Evolutionary conservation across 2,113 vertebrate species (phyloP).

Genomic region (Barbus barbus): DNA sequence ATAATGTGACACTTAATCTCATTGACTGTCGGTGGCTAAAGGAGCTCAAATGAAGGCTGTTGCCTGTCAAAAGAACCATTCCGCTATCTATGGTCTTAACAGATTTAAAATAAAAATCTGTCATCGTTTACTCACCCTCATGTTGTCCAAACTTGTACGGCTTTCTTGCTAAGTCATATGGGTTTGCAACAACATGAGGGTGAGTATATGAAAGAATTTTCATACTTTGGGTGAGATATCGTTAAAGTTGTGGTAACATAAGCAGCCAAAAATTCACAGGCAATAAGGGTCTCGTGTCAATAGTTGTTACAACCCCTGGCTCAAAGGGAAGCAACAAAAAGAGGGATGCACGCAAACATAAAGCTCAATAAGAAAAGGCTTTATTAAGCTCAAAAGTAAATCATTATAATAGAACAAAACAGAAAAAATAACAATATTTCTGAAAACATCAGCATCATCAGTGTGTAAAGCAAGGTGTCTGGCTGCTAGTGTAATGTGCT

Average conservation of each 20-base stretch:
- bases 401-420: too few relatives aligned
- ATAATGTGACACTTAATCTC: conserved; percentile 30
- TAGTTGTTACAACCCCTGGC: too few relatives aligned
- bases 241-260: neutral
- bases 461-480: too few relatives aligned
- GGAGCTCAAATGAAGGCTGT: conserved; percentile 10
- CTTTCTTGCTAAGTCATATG: neutral
- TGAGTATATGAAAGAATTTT: neutral
- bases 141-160: neutral
- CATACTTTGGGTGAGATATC: neutral
- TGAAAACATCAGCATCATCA: too few relatives aligned
- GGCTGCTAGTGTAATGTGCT: too few relatives aligned
- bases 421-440: too few relatives aligned
- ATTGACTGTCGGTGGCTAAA: conserved; percentile 21
- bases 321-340: too few relatives aligned
- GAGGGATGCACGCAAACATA: too few relatives aligned
- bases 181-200: conserved; percentile 10
- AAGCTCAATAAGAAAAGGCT: too few relatives aligned
- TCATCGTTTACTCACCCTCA: conserved; percentile 5
- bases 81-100: conserved; percentile 3
- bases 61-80: neutral
- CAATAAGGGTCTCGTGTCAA: neutral
- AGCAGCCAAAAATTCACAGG: neutral
- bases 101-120: neutral
- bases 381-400: too few relatives aligned